These are phyloP conservation scores for Melopsittacus undulatus DNA, from an alignment of 2,797 vertebrate species.

Conservation along the genomic window DNA sequence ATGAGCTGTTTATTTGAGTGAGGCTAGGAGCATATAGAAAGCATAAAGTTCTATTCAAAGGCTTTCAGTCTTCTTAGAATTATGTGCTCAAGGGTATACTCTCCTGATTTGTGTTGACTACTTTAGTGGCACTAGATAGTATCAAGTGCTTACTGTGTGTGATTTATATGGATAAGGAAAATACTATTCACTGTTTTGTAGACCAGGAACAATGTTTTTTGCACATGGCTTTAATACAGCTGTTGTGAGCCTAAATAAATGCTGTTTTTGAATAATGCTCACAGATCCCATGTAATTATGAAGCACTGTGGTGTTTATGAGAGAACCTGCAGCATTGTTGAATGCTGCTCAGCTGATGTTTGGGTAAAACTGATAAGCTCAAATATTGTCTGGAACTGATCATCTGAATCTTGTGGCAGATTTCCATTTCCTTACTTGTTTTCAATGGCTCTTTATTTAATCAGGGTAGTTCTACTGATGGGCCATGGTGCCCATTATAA, in stretches of 20 bases:
- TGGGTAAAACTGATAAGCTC: neutral
- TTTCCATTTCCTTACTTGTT: neutral
- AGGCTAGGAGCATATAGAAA: neutral
- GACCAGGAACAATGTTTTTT: neutral
- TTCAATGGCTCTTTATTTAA: neutral
- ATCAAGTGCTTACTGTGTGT: neutral
- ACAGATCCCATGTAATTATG: neutral
- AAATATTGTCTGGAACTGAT: neutral
- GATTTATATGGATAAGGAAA: slow-evolving; percentile 19
- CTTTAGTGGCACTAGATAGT: slow-evolving; percentile 1
- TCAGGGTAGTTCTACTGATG: neutral
- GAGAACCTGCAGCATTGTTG: neutral
- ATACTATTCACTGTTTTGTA: neutral
- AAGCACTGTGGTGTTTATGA: neutral
- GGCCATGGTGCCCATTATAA: neutral
- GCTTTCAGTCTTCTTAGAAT: neutral
- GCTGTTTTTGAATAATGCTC: neutral
- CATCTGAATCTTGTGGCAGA: neutral
- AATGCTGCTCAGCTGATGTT: slow-evolving; percentile 3
- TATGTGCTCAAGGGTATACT: neutral
- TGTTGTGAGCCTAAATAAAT: neutral
- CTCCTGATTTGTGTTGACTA: neutral
- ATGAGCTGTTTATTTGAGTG: neutral
- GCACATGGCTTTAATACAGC: neutral
- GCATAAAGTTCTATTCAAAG: neutral